These are phyloP conservation scores for Drosophila antonietae DNA, from an alignment of 2,888 invertebrate genomes.

Conservation along the genomic window DNA sequence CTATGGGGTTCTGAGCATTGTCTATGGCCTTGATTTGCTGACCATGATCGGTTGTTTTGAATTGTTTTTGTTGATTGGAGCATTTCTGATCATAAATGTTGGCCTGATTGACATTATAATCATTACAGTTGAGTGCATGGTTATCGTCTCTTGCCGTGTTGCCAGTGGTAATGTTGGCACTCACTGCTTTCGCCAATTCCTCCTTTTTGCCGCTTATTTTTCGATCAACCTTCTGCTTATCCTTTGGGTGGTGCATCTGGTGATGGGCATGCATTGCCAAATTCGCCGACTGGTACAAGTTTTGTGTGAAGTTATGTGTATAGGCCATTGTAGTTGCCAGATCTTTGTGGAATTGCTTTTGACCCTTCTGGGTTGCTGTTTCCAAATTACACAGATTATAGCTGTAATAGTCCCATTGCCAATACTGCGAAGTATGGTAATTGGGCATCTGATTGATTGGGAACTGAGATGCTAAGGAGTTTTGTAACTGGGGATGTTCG, in stretches of 20 bases:
- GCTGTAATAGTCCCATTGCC: slow-evolving; percentile 88
- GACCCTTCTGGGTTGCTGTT: slow-evolving; percentile 86
- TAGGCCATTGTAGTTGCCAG: slow-evolving; percentile 84
- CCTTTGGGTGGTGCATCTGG: slow-evolving; percentile 81
- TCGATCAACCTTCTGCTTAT: slow-evolving; percentile 79
- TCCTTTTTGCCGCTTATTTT: slow-evolving; percentile 81
- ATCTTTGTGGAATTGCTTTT: slow-evolving; percentile 86
- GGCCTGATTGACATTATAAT: slow-evolving; percentile 64
- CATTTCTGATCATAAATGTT: slow-evolving; percentile 64
- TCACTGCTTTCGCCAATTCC: slow-evolving; percentile 64
- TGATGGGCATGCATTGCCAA: slow-evolving; percentile 83
- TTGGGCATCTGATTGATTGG: slow-evolving; percentile 89
- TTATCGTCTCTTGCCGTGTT: slow-evolving; percentile 55
- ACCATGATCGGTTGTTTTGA: slow-evolving; percentile 59
- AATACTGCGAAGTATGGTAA: slow-evolving; percentile 88
- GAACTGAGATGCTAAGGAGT: slow-evolving; percentile 86
- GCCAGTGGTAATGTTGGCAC: slow-evolving; percentile 29
- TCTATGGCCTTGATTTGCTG: slow-evolving; percentile 70
- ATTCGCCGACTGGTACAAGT: slow-evolving; percentile 83
- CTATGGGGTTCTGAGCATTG: slow-evolving; percentile 58
- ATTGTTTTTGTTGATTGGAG: slow-evolving; percentile 60
- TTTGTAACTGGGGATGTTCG: slow-evolving; percentile 77
- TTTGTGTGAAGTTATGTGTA: slow-evolving; percentile 83
- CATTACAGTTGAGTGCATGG: slow-evolving; percentile 60
- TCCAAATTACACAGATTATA: slow-evolving; percentile 87